Conservation (phyloP, 1,140 invertebrate genomes). For the Drosophila takahashii region DNA sequence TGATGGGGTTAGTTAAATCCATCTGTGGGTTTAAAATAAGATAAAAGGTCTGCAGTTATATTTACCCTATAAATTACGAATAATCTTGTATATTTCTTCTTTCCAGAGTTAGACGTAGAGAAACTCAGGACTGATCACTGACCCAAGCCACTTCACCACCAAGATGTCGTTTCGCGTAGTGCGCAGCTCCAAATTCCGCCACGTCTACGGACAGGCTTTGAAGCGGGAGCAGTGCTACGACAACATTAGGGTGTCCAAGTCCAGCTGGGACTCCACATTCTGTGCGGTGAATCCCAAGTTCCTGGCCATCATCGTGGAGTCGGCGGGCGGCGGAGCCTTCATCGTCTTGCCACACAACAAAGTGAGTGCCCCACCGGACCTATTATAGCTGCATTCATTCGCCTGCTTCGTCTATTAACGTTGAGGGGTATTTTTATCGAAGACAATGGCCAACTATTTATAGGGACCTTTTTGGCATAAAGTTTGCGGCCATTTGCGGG, state of each 20-base stretch:
- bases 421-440: constrained; percentile 34
- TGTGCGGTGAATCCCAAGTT: constrained; percentile 99
- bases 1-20: no score
- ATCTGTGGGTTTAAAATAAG: no score
- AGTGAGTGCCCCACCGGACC: constrained; percentile 86
- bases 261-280: constrained; percentile 99
- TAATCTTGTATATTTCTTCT: not conserved
- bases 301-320: constrained; percentile 99
- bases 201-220: constrained; percentile 98
- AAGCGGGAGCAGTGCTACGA: constrained; percentile 99
- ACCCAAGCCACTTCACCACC: constrained; percentile 28
- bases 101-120: constrained; percentile 32
- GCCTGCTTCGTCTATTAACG: not conserved
- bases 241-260: constrained; percentile 99
- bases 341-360: constrained; percentile 98
- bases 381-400: constrained; percentile 62
- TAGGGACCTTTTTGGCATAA: constrained; percentile 60
- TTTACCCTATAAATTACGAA: not conserved
- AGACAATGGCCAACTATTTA: constrained; percentile 64
- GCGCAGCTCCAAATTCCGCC: constrained; percentile 98
- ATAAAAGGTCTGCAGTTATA: not conserved
- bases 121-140: constrained; percentile 40
- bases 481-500: constrained; percentile 68
- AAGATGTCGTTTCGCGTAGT: constrained; percentile 98
- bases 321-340: constrained; percentile 99